Evolutionary conservation across 2,113 vertebrate genomes (phyloP).

Genomic region (Plestiodon gilberti): DNA sequence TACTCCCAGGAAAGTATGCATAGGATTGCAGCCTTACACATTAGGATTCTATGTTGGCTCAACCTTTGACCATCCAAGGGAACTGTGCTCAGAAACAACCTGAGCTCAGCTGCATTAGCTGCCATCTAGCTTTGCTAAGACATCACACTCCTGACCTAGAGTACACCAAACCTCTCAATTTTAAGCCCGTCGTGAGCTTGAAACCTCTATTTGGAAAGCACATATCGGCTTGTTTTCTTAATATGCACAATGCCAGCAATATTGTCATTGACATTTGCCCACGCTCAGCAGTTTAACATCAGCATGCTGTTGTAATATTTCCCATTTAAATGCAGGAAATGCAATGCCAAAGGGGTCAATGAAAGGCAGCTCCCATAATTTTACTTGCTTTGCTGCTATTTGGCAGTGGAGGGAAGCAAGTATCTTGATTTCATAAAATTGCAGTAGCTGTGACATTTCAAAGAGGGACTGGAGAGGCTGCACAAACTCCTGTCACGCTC

Average conservation of each 20-base stretch:
- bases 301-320: neutral
- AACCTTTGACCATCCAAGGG: neutral
- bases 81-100: neutral
- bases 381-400: neutral
- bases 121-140: neutral
- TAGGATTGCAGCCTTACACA: too few relatives aligned
- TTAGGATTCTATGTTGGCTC: neutral
- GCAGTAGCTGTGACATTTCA: neutral
- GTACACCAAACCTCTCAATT: neutral
- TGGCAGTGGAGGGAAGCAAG: neutral
- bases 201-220: neutral
- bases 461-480: neutral
- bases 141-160: neutral
- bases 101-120: neutral
- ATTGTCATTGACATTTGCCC: neutral
- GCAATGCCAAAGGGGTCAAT: neutral
- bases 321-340: neutral
- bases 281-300: neutral
- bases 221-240: neutral
- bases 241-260: neutral
- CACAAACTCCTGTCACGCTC: too few relatives aligned
- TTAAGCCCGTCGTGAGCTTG: rapidly evolving
- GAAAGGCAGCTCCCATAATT: neutral
- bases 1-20: too few relatives aligned
- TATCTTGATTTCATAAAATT: neutral